phyloP scores from a whole-genome alignment of 1,140 invertebrate species.

The Elymnias hypermnestra region DNA sequence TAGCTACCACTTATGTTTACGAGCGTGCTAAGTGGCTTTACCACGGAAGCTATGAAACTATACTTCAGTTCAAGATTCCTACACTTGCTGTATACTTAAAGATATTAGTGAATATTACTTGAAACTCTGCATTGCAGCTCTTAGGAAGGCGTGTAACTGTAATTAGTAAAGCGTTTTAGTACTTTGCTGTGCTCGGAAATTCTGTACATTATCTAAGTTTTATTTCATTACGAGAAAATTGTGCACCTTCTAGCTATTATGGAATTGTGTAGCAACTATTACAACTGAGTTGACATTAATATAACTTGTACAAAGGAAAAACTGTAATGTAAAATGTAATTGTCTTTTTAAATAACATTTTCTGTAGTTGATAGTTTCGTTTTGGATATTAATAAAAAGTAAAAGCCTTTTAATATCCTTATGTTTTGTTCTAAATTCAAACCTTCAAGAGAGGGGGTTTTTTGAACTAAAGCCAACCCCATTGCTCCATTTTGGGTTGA shows the following conservation, averaged over 20 bases:
- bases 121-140: conserved; percentile 57
- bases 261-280: conserved; percentile 7
- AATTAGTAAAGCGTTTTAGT: conserved; percentile 59
- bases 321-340: background rate
- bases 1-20: too few relatives aligned
- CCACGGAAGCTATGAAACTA: conserved; percentile 11
- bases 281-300: conserved; percentile 2
- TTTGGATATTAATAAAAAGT: too few relatives aligned
- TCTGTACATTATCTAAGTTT: conserved; percentile 41
- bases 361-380: too few relatives aligned
- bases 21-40: conserved; percentile 1
- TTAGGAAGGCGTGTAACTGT: conserved; percentile 42
- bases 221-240: conserved; percentile 39
- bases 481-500: too few relatives aligned
- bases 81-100: conserved; percentile 39
- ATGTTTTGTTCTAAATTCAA: too few relatives aligned
- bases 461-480: too few relatives aligned
- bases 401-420: too few relatives aligned
- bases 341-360: too few relatives aligned
- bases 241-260: conserved; percentile 25
- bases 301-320: background rate
- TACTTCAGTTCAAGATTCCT: conserved; percentile 16
- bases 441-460: too few relatives aligned
- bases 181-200: conserved; percentile 27
- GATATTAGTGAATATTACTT: conserved; percentile 60